Evolutionary conservation across 2,113 vertebrate species (phyloP).

Genomic region (Sakesphorus luctuosus): DNA sequence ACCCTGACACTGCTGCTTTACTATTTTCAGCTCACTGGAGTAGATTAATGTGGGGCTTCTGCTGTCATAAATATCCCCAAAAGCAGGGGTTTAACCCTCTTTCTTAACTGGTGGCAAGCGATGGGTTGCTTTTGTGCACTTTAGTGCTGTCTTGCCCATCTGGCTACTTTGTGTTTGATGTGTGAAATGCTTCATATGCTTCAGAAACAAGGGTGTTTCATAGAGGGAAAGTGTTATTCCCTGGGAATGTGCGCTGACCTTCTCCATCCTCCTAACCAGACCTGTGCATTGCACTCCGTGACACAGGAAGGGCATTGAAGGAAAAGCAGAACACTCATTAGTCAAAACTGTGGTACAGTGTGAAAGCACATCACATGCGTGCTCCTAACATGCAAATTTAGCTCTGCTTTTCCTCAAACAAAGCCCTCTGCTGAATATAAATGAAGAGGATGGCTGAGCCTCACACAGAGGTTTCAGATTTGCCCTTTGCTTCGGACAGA

Average conservation of each 20-base stretch:
- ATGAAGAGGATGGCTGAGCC: not conserved
- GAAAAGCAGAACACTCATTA: not conserved
- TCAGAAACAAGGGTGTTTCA: not conserved
- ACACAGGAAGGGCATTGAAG: not conserved
- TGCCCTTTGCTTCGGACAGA: not conserved
- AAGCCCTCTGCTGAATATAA: not conserved
- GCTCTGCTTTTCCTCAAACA: not conserved
- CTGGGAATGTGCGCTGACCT: not conserved
- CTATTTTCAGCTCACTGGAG: not conserved
- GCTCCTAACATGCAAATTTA: constrained; percentile 1
- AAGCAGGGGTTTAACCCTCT: not conserved
- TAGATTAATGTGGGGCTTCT: not conserved
- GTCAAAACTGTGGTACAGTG: not conserved
- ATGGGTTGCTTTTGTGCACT: not conserved
- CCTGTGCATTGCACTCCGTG: not conserved
- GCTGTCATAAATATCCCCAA: not conserved
- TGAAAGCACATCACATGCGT: not conserved
- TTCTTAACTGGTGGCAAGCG: not conserved
- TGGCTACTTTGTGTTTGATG: not conserved
- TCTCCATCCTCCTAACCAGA: not conserved
- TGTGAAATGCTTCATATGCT: not conserved
- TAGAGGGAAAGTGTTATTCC: not conserved
- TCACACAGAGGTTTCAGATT: not conserved
- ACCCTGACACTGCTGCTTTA: not conserved
- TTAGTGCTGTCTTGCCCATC: not conserved